Conservation (phyloP, 2,797 vertebrate genomes). For the Pangasius krempfi region DNA sequence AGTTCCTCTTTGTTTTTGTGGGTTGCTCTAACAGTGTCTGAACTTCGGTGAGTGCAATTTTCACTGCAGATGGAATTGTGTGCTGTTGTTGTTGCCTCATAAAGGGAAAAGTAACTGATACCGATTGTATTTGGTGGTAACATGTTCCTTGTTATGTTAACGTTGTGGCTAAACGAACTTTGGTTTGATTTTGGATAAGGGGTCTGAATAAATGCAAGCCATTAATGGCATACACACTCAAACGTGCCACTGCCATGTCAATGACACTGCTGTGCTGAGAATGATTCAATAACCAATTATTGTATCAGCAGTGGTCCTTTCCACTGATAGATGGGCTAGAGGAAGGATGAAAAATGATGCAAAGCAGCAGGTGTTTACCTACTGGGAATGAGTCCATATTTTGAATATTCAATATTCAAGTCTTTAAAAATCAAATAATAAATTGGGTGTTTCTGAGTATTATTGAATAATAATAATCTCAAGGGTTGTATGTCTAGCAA, state of each 20-base stretch:
- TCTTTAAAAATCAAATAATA: background rate
- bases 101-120: background rate
- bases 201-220: background rate
- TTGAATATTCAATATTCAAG: background rate
- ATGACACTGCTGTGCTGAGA: background rate
- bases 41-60: background rate
- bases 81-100: background rate
- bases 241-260: background rate
- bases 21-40: background rate
- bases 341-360: background rate
- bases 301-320: background rate
- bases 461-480: background rate
- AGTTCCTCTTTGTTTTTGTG: background rate
- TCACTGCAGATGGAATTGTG: background rate
- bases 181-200: background rate
- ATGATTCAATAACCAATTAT: conserved; percentile 5
- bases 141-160: background rate
- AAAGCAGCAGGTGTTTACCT: background rate
- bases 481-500: background rate
- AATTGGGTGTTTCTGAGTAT: background rate
- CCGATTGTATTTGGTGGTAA: background rate
- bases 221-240: background rate
- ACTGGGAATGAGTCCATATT: background rate
- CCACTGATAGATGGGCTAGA: background rate
- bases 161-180: background rate